Percentiles rank a stretch among this genome's conserved stretches.
These are phyloP conservation scores for Rhingia campestris DNA, from an alignment of 2,888 invertebrate species.

Conservation along the genomic window DNA sequence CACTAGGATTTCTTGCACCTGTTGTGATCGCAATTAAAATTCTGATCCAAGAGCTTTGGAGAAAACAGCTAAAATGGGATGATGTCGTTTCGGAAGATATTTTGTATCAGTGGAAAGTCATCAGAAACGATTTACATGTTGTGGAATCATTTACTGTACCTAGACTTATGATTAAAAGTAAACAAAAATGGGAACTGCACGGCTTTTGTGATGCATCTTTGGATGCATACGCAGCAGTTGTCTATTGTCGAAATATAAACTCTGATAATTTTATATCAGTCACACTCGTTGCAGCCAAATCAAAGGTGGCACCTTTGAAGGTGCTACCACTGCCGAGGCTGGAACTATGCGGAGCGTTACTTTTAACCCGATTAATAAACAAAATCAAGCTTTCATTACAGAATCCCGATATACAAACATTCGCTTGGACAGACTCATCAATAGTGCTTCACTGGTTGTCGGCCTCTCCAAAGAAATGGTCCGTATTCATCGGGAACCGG, in stretches of 20 bases:
- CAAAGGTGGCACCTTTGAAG: constrained; percentile 34
- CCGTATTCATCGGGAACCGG: constrained; percentile 35
- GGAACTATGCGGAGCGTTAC: constrained; percentile 32
- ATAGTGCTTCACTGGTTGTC: constrained; percentile 52
- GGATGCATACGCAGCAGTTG: constrained; percentile 33
- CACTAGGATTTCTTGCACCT: constrained; percentile 18
- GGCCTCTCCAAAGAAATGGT: constrained; percentile 44
- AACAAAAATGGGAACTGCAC: constrained; percentile 16
- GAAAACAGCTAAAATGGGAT: constrained; percentile 16
- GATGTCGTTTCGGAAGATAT: constrained; percentile 12
- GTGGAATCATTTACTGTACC: constrained; percentile 16
- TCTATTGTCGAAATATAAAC: constrained; percentile 24
- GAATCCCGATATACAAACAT: neutral
- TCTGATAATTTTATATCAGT: constrained; percentile 7
- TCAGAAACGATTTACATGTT: constrained; percentile 10
- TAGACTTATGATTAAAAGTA: constrained; percentile 4
- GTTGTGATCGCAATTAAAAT: constrained; percentile 5
- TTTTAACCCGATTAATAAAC: constrained; percentile 35
- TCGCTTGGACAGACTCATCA: constrained; percentile 37
- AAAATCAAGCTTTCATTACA: constrained; percentile 28
- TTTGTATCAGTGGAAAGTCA: constrained; percentile 7
- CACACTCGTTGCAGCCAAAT: constrained; percentile 28
- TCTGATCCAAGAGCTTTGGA: constrained; percentile 35
- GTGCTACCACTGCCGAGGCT: constrained; percentile 20
- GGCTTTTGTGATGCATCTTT: constrained; percentile 47